Percentiles rank a stretch among this genome's conserved stretches.
phyloP scores from a whole-genome alignment of 2,113 vertebrate genomes.

The Pangasianodon hypophthalmus region DNA sequence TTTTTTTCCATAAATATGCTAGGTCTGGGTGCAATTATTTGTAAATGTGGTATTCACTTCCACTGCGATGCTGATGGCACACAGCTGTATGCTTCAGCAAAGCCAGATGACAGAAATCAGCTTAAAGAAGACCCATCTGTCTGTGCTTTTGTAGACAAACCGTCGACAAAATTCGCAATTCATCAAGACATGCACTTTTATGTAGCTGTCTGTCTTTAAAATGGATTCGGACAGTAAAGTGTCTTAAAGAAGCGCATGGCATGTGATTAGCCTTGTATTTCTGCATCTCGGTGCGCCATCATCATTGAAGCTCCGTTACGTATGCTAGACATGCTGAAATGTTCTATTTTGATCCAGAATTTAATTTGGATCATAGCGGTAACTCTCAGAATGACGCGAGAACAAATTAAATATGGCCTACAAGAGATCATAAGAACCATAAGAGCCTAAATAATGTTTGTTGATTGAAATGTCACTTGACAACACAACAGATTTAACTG shows the following conservation, averaged over 20 bases:
- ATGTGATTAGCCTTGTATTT: neutral
- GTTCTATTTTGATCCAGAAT: constrained; percentile 6
- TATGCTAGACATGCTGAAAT: neutral
- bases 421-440: neutral
- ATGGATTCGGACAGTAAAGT: neutral
- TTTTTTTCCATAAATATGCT: neutral
- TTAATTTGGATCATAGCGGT: neutral
- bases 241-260: neutral
- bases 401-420: constrained; percentile 4
- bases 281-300: neutral
- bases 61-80: neutral
- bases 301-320: neutral
- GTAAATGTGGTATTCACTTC: neutral
- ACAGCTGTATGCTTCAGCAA: neutral
- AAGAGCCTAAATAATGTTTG: neutral
- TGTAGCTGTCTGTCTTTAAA: neutral
- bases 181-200: neutral
- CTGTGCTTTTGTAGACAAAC: neutral
- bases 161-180: neutral
- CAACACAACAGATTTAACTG: neutral
- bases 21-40: neutral
- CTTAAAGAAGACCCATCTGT: neutral
- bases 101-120: neutral
- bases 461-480: neutral
- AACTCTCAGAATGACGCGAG: neutral